Evolutionary conservation across 2,113 vertebrate species (phyloP), one percentile per base, ranked within the genome.

Genomic region (Macheiramphus alcinus): DNA sequence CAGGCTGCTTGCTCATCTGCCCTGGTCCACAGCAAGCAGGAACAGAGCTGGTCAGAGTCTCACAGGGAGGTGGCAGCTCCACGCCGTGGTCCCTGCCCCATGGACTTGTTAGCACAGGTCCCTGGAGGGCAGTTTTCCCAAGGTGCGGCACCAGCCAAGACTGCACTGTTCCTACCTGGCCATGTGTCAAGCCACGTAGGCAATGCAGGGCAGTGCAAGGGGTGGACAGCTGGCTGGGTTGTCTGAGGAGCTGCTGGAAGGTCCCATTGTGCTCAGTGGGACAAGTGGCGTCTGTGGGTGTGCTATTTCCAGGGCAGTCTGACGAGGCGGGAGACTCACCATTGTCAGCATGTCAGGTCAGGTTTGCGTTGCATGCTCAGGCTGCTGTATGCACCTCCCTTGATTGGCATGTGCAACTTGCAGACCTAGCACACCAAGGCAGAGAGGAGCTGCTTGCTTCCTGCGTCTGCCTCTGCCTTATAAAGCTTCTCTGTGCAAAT

Each of bases 281-380:
- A 32, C 26, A 27, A 47, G 91, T 3, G 55, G 55, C 8, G 12
- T 42, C 61, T 18, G 40, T 56, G 75, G 61, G 45, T 29, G 70
- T 31, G 63, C 72, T 32, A 8, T 31, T 81, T 23, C 36, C 74
- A 76, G 42, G 89, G 59, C 78, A 4, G 16, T 63, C 42, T 7
- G 73, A 27, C 7, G 15, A 31, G 63, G 45, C 20, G 7, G 73
- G 47, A 7, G 13, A 16, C 76, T 95, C 91, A 3, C 43, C 92
- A 72, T 85, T 96, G 87, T 94, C 92, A 48, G 85, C 29, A 6
- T 96, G 95, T 94, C 97, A 88, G 97, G 88, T 96, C 96, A 86
- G 63, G 79, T 95, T 94, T 92, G 58, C 3, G 3, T 43, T 70
- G 81, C 50, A 1, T 93, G 92, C 90, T 93, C 88, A 62, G 71